Evolutionary conservation across 2,113 vertebrate genomes (phyloP).

Genomic region (Saccopteryx leptura): DNA sequence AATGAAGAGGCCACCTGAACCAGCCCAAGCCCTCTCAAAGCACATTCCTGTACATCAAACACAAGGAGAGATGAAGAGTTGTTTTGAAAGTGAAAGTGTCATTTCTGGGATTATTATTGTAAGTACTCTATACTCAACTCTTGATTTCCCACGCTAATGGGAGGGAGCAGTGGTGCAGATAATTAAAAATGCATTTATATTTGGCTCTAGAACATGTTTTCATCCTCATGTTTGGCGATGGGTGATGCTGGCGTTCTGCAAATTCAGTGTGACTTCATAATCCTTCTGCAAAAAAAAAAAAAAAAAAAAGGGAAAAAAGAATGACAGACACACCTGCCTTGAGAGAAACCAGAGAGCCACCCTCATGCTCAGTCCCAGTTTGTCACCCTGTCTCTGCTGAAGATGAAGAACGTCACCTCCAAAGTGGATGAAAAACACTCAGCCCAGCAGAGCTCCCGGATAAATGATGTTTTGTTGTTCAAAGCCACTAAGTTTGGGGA

Average conservation of each 20-base stretch:
- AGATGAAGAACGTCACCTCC: background rate
- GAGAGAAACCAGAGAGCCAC: background rate
- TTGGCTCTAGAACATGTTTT: conserved; percentile 61
- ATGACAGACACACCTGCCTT: background rate
- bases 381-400: background rate
- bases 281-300: background rate
- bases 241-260: conserved; percentile 40
- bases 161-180: conserved; percentile 71
- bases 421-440: background rate
- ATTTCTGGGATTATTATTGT: conserved; percentile 52
- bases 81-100: background rate
- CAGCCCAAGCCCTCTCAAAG: background rate
- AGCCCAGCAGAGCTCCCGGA: background rate
- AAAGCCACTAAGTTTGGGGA: rapidly evolving
- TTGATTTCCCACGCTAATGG: conserved; percentile 46
- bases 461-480: background rate
- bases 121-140: conserved; percentile 40
- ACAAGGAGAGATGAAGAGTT: background rate
- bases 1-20: background rate
- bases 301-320: too few species aligned
- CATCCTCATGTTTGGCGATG: conserved; percentile 17
- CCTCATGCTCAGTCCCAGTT: background rate
- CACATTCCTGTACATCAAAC: rapidly evolving
- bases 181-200: conserved; percentile 76
- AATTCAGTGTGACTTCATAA: conserved; percentile 70